A percentile compares a stretch with the other conserved stretches of the same genome.
phyloP scores from a whole-genome alignment of 2,888 invertebrate species.

The Noctua janthe region DNA sequence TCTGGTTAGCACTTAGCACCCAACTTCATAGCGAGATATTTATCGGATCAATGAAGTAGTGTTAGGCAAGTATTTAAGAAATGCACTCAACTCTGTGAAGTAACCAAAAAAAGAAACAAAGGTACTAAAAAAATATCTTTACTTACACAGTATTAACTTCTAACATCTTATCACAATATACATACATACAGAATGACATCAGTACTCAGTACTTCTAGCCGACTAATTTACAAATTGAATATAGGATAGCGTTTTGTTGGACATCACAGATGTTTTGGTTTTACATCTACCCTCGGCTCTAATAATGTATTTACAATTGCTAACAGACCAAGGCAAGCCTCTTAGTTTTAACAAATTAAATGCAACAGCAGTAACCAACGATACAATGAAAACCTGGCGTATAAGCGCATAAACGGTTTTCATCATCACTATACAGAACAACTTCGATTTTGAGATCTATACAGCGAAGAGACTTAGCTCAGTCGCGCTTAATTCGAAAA shows the following conservation, averaged over 20 bases:
- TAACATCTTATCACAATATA: slow-evolving; percentile 24
- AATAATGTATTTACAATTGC: neutral
- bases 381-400: neutral
- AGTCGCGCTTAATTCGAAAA: neutral
- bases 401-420: neutral
- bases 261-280: slow-evolving; percentile 15
- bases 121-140: slow-evolving; percentile 48
- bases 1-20: no score
- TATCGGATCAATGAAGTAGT: neutral
- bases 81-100: neutral
- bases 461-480: neutral
- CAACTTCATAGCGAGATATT: neutral
- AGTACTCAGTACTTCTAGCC: neutral
- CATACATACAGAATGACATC: slow-evolving; percentile 25
- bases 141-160: slow-evolving; percentile 56
- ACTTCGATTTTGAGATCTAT: neutral
- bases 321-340: neutral
- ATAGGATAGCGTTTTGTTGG: neutral
- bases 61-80: neutral
- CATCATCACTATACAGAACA: neutral
- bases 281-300: neutral
- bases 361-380: neutral
- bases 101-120: neutral
- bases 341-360: neutral
- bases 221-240: slow-evolving; percentile 13